phyloP scores from a whole-genome alignment of 2,888 invertebrate species.

The Limnephilus rhombicus region DNA sequence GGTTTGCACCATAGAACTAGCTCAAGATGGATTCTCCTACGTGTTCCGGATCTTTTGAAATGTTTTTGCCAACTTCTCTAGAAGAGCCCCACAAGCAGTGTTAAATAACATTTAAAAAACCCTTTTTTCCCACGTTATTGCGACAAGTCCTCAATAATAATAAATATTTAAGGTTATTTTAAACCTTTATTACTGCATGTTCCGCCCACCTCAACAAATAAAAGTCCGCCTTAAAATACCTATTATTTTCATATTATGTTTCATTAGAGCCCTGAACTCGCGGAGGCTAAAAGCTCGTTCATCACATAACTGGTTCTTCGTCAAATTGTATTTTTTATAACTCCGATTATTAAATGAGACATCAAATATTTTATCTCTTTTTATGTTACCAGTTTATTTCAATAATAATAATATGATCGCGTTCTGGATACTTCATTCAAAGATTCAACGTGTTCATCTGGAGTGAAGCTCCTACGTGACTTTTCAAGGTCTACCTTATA shows the following conservation, averaged over 20 bases:
- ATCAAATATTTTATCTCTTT: background rate
- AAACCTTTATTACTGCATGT: slow-evolving; percentile 11
- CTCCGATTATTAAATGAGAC: background rate
- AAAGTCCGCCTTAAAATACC: slow-evolving; percentile 15
- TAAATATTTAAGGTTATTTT: slow-evolving; percentile 17
- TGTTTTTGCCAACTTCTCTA: background rate
- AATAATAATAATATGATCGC: background rate
- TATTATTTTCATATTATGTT: slow-evolving; percentile 9
- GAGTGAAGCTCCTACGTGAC: slow-evolving; percentile 24
- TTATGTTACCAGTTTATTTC: slow-evolving; percentile 18
- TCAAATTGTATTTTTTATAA: slow-evolving; percentile 14
- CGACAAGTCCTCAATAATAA: slow-evolving; percentile 17
- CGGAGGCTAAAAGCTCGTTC: background rate
- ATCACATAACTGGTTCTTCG: background rate
- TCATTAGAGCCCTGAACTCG: background rate
- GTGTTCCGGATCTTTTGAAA: background rate
- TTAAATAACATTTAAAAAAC: background rate
- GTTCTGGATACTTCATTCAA: background rate
- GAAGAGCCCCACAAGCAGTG: background rate
- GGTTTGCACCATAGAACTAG: no score
- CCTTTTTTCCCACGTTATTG: background rate
- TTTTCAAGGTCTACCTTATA: background rate
- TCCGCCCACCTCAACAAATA: slow-evolving; percentile 24
- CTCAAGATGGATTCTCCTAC: background rate
- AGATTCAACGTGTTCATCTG: slow-evolving; percentile 5